phyloP scores from a whole-genome alignment of 2,113 vertebrate genomes.

The Aleadryas rufinucha region DNA sequence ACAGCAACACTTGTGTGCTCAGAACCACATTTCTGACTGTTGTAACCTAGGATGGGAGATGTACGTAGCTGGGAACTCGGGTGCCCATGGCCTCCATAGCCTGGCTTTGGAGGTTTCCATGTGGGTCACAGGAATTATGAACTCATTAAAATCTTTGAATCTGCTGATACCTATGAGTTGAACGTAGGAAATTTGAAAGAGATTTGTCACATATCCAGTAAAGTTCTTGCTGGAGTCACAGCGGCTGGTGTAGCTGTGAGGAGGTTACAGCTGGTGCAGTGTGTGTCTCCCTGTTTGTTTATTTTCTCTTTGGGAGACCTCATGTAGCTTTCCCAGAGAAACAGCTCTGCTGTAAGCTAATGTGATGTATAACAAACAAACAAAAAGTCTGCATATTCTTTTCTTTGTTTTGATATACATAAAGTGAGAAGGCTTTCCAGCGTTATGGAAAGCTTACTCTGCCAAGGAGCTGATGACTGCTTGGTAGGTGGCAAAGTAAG shows the following conservation, averaged over 20 bases:
- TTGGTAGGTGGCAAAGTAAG: neutral
- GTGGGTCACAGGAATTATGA: neutral
- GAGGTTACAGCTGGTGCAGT: constrained; percentile 33
- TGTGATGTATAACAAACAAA: constrained; percentile 49
- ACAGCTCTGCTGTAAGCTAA: constrained; percentile 25
- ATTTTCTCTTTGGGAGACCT: constrained; percentile 46
- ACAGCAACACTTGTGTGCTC: neutral
- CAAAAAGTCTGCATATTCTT: constrained; percentile 26
- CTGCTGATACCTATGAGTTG: neutral
- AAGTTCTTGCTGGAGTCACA: neutral
- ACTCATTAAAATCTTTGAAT: neutral
- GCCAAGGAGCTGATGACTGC: constrained; percentile 5
- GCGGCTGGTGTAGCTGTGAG: neutral
- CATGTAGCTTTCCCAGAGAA: constrained; percentile 58
- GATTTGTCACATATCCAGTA: neutral
- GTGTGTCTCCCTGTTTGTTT: constrained; percentile 32
- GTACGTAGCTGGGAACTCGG: rapidly evolving
- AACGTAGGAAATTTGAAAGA: neutral
- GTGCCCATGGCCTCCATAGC: neutral
- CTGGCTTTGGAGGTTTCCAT: neutral
- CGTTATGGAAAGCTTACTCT: constrained; percentile 4
- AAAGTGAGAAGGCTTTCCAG: neutral
- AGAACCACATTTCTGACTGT: neutral
- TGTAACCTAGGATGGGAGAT: neutral
- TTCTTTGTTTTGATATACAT: constrained; percentile 28